phyloP scores from a whole-genome alignment of 2,113 vertebrate species.

The Tetrax tetrax region DNA sequence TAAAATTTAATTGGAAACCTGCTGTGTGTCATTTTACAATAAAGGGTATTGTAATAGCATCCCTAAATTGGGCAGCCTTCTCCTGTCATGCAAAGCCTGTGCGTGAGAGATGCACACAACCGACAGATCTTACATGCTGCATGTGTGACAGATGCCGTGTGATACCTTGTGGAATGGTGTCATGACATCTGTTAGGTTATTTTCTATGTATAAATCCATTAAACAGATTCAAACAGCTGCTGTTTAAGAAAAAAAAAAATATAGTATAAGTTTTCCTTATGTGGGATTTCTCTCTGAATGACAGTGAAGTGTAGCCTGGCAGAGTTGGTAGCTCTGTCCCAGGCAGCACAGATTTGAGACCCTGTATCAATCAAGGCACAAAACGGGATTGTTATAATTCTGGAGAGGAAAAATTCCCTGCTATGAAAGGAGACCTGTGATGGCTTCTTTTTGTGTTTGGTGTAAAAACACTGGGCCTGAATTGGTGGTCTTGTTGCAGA shows the following conservation, averaged over 20 bases:
- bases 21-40: slow-evolving; percentile 65
- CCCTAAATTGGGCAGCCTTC: slow-evolving; percentile 14
- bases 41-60: slow-evolving; percentile 61
- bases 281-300: background rate
- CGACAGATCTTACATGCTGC: background rate
- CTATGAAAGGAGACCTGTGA: background rate
- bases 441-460: background rate
- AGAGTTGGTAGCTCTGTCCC: background rate
- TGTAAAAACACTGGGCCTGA: background rate
- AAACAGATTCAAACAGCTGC: slow-evolving; percentile 45
- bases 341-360: background rate
- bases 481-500: background rate
- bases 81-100: background rate
- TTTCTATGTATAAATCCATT: slow-evolving; percentile 14
- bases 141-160: slow-evolving; percentile 26
- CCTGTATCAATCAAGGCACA: background rate
- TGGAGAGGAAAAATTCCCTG: background rate
- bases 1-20: slow-evolving; percentile 72
- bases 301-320: background rate
- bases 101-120: background rate
- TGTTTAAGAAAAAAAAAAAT: background rate
- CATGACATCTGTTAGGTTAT: slow-evolving; percentile 44
- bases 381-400: background rate
- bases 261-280: background rate
- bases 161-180: slow-evolving; percentile 2